A percentile compares a stretch with the other conserved stretches of the same genome.
phyloP scores from a whole-genome alignment of 2,888 invertebrate species.

The Drosophila acutilabella region DNA sequence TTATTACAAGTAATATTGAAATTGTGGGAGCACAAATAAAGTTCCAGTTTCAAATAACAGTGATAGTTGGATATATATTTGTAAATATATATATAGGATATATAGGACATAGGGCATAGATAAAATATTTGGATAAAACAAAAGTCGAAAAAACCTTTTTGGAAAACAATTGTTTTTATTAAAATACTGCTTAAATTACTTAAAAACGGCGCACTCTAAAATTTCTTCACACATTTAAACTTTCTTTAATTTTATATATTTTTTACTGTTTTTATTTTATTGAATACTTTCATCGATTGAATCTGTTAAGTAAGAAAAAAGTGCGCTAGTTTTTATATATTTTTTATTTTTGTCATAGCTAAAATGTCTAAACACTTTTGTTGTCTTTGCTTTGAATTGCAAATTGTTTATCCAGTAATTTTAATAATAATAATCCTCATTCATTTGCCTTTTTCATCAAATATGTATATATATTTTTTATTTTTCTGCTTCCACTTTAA shows the following conservation, averaged over 20 bases:
- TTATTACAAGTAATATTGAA: slow-evolving; percentile 57
- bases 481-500: slow-evolving; percentile 47
- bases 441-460: slow-evolving; percentile 2
- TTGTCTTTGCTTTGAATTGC: slow-evolving; percentile 51
- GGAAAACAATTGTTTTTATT: slow-evolving; percentile 26
- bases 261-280: slow-evolving; percentile 16
- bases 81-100: too few species aligned
- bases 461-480: slow-evolving; percentile 8
- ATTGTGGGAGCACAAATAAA: slow-evolving; percentile 15
- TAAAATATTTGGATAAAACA: slow-evolving; percentile 19
- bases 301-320: slow-evolving; percentile 61
- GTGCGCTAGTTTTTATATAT: slow-evolving; percentile 51
- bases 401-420: slow-evolving; percentile 47
- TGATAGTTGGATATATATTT: slow-evolving; percentile 4
- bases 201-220: slow-evolving; percentile 60
- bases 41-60: slow-evolving; percentile 20
- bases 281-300: slow-evolving; percentile 44
- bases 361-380: slow-evolving; percentile 61
- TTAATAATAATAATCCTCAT: slow-evolving; percentile 40
- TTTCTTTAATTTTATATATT: slow-evolving; percentile 21
- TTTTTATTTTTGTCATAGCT: slow-evolving; percentile 41
- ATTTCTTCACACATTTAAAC: slow-evolving; percentile 30
- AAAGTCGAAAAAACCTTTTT: background rate
- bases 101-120: background rate
- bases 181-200: slow-evolving; percentile 56